Percentiles rank a stretch among this genome's conserved stretches.
Evolutionary conservation across 2,797 vertebrate genomes (phyloP).

Genomic region (Enteromius unitaeniatus): DNA sequence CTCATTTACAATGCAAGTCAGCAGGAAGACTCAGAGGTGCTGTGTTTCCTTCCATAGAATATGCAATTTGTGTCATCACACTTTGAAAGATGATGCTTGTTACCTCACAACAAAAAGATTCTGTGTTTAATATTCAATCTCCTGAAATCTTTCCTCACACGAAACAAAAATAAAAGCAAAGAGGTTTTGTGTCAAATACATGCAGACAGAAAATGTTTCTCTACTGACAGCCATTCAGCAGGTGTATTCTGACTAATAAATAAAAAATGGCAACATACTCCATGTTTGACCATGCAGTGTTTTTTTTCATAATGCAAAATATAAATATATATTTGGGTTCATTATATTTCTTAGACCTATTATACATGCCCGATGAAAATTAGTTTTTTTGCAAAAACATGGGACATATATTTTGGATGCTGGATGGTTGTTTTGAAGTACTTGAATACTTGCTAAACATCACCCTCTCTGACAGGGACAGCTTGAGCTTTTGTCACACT

Average conservation of each 20-base stretch:
- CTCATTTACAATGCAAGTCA: conserved; percentile 19
- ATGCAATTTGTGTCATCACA: conserved; percentile 4
- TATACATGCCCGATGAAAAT: background rate
- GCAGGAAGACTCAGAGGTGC: background rate
- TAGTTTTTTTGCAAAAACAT: background rate
- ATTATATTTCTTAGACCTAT: background rate
- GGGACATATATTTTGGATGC: background rate
- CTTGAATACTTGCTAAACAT: conserved; percentile 15
- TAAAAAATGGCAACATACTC: background rate
- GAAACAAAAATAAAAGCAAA: conserved; percentile 7
- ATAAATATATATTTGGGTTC: background rate
- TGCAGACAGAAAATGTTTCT: background rate
- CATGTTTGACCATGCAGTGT: background rate
- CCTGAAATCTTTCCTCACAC: background rate
- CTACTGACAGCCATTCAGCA: background rate
- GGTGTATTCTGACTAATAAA: background rate
- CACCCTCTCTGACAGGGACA: background rate
- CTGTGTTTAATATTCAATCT: background rate
- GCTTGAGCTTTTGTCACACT: conserved; percentile 8
- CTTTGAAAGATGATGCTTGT: conserved; percentile 11
- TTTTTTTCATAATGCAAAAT: background rate
- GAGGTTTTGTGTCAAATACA: background rate
- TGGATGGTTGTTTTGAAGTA: background rate
- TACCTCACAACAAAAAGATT: background rate
- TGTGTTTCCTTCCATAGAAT: background rate